Base-by-base conservation (phyloP, 2,888 invertebrate genomes). In the Caenorhabditis uteleia region DNA sequence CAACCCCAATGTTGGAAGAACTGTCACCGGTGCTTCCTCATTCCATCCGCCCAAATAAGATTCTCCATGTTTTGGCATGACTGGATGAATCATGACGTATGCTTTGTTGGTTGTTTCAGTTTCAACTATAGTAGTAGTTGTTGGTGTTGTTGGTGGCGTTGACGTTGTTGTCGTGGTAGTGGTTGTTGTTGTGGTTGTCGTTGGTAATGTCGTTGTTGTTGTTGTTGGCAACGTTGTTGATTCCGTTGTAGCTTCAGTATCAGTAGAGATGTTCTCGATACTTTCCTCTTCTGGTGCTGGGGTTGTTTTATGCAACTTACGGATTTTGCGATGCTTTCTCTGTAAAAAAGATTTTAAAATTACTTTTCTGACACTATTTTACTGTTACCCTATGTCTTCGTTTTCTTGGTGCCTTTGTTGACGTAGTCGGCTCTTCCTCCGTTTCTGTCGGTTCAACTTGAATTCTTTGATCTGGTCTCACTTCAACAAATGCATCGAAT, bases 41-140 rank as follows among this genome's bases (percentile, higher is more conserved):
- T 66, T 59, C 66, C 66, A 66, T 23, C 66, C 66, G 33, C 66
- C 66, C 2, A 66, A 36, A 40, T 59, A 66, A 7, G 59, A 59
- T 25, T 66, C 66, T 26, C 64, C 64, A 8, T 42, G 27, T 44
- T 62, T 62, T 2, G 54, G 48, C 10, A 55, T n/a, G n/a, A n/a
- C n/a, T n/a, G n/a, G n/a, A n/a, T n/a, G n/a, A n/a, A n/a, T n/a
- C n/a, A n/a, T n/a, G n/a, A n/a, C n/a, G n/a, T n/a, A n/a, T n/a
- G n/a, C n/a, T n/a, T n/a, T n/a, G n/a, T n/a, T n/a, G n/a, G n/a
- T 26, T 18, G 54, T 54, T 21, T 43, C 34, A 14, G 46, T 40
- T 40, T 40, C 14, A 23, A 25, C 21, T 25, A n/a, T 7, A 40
- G 26, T 3, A 20, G 25, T 10, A 1, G 34, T 27, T 39, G 38